A percentile compares a stretch with the other conserved stretches of the same genome.
phyloP scores from a whole-genome alignment of 2,113 vertebrate species.

The Willisornis vidua region DNA sequence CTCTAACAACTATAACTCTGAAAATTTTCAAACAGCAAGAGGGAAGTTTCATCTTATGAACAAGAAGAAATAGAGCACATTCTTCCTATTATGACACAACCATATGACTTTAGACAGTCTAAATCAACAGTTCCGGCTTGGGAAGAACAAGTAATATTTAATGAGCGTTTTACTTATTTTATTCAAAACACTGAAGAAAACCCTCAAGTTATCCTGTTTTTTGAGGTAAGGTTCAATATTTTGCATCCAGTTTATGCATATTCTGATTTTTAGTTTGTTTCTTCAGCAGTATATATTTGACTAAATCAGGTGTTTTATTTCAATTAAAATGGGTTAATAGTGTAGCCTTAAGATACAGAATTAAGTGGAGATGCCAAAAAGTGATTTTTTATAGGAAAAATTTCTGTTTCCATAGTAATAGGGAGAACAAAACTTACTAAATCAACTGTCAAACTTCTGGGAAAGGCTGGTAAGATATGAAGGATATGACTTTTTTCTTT shows the following conservation, averaged over 20 bases:
- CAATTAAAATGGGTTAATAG: not conserved
- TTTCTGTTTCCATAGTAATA: not conserved
- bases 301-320: not conserved
- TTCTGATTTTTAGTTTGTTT: not conserved
- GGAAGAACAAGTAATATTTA: conserved; percentile 96
- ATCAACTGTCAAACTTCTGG: not conserved
- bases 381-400: not conserved
- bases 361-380: not conserved
- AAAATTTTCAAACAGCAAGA: conserved; percentile 74
- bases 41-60: conserved; percentile 86
- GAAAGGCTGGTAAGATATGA: not conserved
- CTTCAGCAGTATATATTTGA: not conserved
- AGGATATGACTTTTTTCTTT: not conserved
- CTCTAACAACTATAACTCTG: not conserved
- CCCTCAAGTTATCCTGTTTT: conserved; percentile 88
- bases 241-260: not conserved
- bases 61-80: conserved; percentile 83
- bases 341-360: not conserved
- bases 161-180: conserved; percentile 89
- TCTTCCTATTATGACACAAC: conserved; percentile 91
- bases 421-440: not conserved
- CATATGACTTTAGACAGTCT: conserved; percentile 89
- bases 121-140: conserved; percentile 90
- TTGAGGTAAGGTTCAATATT: conserved; percentile 84
- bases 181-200: conserved; percentile 78